Base-by-base conservation (phyloP, 2,797 vertebrate genomes). In the Cyprinodon diabolis region DNA sequence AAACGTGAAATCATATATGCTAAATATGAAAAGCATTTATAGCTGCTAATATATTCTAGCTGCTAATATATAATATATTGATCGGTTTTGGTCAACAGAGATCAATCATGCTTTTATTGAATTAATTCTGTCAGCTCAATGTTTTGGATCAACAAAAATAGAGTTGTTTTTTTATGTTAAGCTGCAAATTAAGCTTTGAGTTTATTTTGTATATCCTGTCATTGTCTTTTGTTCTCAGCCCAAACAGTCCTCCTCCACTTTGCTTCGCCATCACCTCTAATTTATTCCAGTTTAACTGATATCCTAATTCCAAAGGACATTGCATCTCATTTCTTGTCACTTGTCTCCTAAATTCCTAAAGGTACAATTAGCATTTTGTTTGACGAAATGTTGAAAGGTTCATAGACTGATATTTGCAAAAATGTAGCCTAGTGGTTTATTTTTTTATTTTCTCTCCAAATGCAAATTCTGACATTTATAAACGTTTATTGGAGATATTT, bases 391-490 rank as follows among this genome's bases (percentile, higher is more conserved):
- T 97, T 99, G 97, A 99, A 99, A 99, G 98, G 98, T 98, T 99
- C 98, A 98, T 97, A 97, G 97, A 99, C 99, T 99, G 97, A 99
- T 99, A 98, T 99, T 99, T 98, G 97, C 96, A 96, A 98, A 88
- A 90, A 98, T 96, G 96, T 95, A 96, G 95, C 95, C 91, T 95
- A 95, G 96, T 96, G 95, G 94, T 35, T 86, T 93, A 96, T 82
- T 83, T 84, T 63, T 67, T 71, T 43, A 43, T 43, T 43, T 71
- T 69, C 58, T 71, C 66, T 70, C 82, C 95, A 95, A 97, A 99
- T 99, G 98, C 97, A 98, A 99, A 99, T 99, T 96, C 96, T 99
- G 98, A 99, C 98, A 99, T 99, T 99, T 99, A 98, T 98, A 98
- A 99, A 99, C 96, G 98, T 99, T 99, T 98, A 98, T 99, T 99